phyloP scores from a whole-genome alignment of 2,113 vertebrate genomes.

The Periophthalmodon schlosseri region DNA sequence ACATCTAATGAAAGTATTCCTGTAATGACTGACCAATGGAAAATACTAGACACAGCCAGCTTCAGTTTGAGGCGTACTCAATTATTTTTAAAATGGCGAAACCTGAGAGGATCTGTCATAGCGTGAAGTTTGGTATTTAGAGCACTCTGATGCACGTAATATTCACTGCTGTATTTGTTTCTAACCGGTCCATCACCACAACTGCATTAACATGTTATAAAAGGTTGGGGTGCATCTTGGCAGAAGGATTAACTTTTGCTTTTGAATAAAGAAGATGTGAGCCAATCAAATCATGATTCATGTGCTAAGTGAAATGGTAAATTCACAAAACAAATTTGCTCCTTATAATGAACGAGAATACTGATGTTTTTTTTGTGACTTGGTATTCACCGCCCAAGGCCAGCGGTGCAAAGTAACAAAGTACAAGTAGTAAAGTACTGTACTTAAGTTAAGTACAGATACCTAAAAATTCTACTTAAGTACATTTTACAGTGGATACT shows the following conservation, averaged over 20 bases:
- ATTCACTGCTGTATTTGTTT: neutral
- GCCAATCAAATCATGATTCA: too few relatives aligned
- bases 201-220: neutral
- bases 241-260: neutral
- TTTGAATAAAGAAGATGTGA: neutral
- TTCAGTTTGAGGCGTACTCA: slow-evolving; percentile 12
- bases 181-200: neutral
- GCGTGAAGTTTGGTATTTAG: slow-evolving; percentile 12
- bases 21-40: slow-evolving; percentile 38
- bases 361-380: too few relatives aligned
- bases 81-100: slow-evolving; percentile 8
- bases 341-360: too few relatives aligned
- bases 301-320: too few relatives aligned
- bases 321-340: too few relatives aligned
- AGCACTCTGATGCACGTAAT: slow-evolving; percentile 15
- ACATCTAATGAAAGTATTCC: slow-evolving; percentile 58
- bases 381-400: too few relatives aligned
- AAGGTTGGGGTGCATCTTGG: neutral
- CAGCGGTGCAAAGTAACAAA: too few relatives aligned
- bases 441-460: too few relatives aligned
- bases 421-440: too few relatives aligned
- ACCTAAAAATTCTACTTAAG: too few relatives aligned
- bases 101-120: slow-evolving; percentile 9
- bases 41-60: slow-evolving; percentile 34
- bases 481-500: too few relatives aligned